phyloP scores from a whole-genome alignment of 2,797 vertebrate genomes.

The Sebastes diaconus region DNA sequence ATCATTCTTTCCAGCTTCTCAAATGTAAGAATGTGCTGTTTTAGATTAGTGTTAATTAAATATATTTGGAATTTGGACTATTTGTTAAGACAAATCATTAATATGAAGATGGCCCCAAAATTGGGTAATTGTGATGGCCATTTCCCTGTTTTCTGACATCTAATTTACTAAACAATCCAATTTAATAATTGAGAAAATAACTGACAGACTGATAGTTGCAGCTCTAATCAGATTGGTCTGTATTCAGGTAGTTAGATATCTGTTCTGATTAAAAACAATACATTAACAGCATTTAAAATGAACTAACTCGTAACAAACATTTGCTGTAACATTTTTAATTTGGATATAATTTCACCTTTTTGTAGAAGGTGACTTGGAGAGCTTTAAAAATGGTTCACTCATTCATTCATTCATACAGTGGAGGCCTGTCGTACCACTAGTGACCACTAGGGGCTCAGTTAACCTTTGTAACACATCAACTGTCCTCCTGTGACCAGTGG shows the following conservation, averaged over 20 bases:
- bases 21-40: not conserved
- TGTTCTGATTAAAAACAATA: no score
- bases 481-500: not conserved
- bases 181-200: not conserved
- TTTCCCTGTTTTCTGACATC: not conserved
- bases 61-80: not conserved
- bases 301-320: not conserved
- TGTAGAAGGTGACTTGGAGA: not conserved
- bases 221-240: fast-evolving
- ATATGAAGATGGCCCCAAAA: no score
- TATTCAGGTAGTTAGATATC: no score
- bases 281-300: not conserved
- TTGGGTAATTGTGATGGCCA: not conserved
- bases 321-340: not conserved
- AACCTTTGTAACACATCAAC: not conserved
- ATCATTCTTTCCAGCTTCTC: not conserved
- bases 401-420: conserved; percentile 16
- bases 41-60: not conserved
- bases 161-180: no score
- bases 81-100: not conserved
- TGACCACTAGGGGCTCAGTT: conserved; percentile 28
- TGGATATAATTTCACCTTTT: not conserved
- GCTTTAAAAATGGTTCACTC: not conserved
- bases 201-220: not conserved
- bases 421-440: not conserved